Evolutionary conservation across 2,113 vertebrate genomes (phyloP).

Genomic region (Pimephales promelas): DNA sequence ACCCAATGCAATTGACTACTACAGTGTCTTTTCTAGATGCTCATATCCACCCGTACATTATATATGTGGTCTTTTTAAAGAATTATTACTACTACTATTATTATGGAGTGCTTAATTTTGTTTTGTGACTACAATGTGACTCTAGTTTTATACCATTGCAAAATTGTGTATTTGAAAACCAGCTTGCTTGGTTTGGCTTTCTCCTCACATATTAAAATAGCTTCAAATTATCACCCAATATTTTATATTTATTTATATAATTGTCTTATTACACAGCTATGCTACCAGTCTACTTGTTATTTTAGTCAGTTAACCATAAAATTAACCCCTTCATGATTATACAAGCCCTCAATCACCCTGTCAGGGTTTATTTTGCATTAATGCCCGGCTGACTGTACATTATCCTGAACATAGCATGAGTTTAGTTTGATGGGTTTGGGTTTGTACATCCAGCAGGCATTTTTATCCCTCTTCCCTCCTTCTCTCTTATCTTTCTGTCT

Average conservation of each 20-base stretch:
- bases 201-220: no score
- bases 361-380: not conserved
- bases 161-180: no score
- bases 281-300: not conserved
- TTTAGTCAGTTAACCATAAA: not conserved
- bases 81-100: no score
- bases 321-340: not conserved
- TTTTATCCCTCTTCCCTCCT: not conserved
- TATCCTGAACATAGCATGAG: not conserved
- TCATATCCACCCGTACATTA: not conserved
- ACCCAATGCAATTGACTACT: not conserved
- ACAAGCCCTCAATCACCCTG: not conserved
- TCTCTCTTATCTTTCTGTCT: constrained; percentile 7
- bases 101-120: no score
- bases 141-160: no score
- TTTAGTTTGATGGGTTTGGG: not conserved
- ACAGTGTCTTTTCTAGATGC: not conserved
- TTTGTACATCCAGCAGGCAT: not conserved
- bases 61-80: no score
- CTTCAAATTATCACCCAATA: no score
- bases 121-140: no score
- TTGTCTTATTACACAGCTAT: no score
- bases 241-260: no score
- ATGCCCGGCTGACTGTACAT: not conserved
- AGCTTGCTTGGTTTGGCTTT: no score